Evolutionary conservation across 2,888 invertebrate genomes (phyloP).

Genomic region (Eurois occulta): DNA sequence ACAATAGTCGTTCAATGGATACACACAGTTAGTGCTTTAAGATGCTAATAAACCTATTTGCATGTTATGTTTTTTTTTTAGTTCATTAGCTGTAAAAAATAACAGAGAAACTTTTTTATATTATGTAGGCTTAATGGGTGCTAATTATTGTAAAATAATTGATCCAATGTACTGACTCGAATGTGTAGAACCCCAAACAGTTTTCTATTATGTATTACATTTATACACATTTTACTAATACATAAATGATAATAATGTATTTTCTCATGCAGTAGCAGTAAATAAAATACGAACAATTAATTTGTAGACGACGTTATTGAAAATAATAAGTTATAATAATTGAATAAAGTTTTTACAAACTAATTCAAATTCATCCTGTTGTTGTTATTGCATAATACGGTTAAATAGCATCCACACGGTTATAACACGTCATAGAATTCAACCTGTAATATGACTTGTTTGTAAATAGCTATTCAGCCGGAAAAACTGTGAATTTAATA

Average conservation of each 20-base stretch:
- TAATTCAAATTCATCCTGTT: slow-evolving; percentile 9
- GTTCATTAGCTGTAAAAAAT: not conserved
- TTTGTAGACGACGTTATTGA: not conserved
- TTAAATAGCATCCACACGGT: not conserved
- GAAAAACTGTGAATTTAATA: slow-evolving; percentile 1
- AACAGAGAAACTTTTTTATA: not conserved
- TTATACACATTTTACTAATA: not conserved
- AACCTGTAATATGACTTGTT: not conserved
- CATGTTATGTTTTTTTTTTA: not conserved
- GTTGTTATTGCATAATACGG: not conserved
- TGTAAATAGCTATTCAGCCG: not conserved
- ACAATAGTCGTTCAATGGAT: slow-evolving; percentile 22
- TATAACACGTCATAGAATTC: not conserved
- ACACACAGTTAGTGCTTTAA: not conserved
- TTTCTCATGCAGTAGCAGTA: not conserved
- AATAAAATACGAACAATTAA: slow-evolving; percentile 1
- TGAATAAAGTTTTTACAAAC: not conserved
- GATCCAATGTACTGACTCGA: not conserved
- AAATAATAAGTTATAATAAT: not conserved
- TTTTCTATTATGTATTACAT: not conserved
- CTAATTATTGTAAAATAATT: not conserved
- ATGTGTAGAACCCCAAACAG: not conserved
- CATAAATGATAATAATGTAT: not conserved
- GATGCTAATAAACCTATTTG: slow-evolving; percentile 9
- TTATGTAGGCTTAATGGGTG: too few relatives aligned